Evolutionary conservation across 30 jellyfish, hydroid and myxozoan genomes (phyloP).

Genomic region (Hydractinia symbiolongicarpus): DNA sequence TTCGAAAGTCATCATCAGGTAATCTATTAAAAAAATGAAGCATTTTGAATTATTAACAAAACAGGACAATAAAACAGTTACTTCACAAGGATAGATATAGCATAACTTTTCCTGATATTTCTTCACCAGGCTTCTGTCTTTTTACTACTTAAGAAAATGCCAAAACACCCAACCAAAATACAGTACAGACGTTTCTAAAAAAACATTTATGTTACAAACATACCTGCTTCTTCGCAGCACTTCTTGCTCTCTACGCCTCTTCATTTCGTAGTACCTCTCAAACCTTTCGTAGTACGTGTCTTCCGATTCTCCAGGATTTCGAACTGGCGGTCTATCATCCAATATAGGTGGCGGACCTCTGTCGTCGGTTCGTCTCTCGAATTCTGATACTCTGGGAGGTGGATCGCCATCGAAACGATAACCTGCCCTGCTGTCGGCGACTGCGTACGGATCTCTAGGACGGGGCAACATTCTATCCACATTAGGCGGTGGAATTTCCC

Average conservation of each 20-base stretch:
- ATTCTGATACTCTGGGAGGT: not conserved
- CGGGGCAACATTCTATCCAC: not conserved
- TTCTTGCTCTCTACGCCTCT: slow-evolving; percentile 6
- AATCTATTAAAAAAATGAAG: no score
- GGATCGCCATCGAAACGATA: no score
- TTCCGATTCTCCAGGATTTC: slow-evolving; percentile 30
- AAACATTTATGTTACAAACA: not conserved
- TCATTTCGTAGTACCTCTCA: slow-evolving; percentile 27
- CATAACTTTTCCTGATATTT: no score
- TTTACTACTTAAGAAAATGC: not conserved
- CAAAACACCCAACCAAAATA: not conserved
- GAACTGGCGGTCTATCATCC: slow-evolving; percentile 22
- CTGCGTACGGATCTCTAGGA: not conserved
- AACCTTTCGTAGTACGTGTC: slow-evolving; percentile 29
- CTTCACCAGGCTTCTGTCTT: no score
- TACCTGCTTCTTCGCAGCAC: not conserved
- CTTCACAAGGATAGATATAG: no score
- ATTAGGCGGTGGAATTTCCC: not conserved
- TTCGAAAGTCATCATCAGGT: no score
- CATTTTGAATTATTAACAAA: no score
- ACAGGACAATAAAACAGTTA: not conserved
- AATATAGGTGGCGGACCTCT: not conserved
- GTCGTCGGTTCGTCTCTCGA: not conserved
- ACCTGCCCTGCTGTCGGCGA: not conserved
- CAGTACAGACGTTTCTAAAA: not conserved